Evolutionary conservation across 2,797 vertebrate genomes (phyloP).

Genomic region (Coluber constrictor): DNA sequence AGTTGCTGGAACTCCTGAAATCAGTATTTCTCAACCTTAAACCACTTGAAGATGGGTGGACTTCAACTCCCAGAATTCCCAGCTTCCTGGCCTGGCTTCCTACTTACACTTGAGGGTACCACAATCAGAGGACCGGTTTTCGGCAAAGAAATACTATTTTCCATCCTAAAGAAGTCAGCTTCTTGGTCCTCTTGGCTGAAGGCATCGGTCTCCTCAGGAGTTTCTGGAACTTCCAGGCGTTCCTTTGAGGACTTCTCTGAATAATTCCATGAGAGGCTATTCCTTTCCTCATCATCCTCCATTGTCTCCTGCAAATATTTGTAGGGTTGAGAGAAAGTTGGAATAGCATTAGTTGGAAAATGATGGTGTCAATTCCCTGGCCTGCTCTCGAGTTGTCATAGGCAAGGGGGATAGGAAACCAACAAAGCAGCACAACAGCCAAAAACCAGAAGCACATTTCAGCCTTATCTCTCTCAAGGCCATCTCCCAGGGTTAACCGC

Average conservation of each 20-base stretch:
- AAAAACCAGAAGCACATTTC: no score
- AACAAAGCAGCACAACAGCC: no score
- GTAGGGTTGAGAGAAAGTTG: neutral
- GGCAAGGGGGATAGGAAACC: no score
- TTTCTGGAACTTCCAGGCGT: neutral
- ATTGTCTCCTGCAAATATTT: neutral
- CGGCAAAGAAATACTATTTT: no score
- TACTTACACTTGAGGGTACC: neutral
- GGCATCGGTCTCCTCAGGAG: fast-evolving
- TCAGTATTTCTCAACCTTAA: neutral
- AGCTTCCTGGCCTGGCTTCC: neutral
- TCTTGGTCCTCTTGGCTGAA: fast-evolving
- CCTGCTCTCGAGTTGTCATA: no score
- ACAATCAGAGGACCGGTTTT: neutral
- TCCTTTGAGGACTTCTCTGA: neutral
- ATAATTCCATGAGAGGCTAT: neutral
- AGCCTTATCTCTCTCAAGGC: no score
- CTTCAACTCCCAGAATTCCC: neutral
- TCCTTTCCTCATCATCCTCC: fast-evolving
- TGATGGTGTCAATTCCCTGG: no score
- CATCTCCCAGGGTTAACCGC: no score
- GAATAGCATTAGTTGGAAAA: neutral
- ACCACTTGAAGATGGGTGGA: neutral
- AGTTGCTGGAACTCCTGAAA: neutral
- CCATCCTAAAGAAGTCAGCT: neutral